These are phyloP conservation scores for Apodemia mormo DNA, from an alignment of 2,888 invertebrate genomes.

Conservation along the genomic window DNA sequence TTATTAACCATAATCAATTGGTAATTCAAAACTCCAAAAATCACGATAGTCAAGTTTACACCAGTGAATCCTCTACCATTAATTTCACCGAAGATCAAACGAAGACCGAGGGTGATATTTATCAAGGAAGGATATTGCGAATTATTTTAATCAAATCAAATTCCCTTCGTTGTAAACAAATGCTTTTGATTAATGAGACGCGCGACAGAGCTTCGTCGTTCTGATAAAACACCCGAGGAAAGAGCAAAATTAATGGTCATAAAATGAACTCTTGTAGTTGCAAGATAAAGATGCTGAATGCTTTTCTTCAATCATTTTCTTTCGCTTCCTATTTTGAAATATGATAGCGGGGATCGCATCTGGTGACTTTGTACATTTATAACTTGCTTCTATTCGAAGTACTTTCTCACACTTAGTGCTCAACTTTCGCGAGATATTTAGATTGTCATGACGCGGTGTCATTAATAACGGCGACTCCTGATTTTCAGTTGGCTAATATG, in stretches of 20 bases:
- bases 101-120: constrained; percentile 72
- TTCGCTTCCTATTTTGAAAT: constrained; percentile 64
- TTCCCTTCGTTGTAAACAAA: constrained; percentile 82
- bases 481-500: constrained; percentile 79
- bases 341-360: constrained; percentile 72
- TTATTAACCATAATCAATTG: background rate
- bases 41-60: constrained; percentile 61
- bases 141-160: constrained; percentile 83
- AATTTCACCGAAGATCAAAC: constrained; percentile 80
- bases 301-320: constrained; percentile 78
- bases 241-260: constrained; percentile 81
- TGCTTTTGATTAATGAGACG: constrained; percentile 82
- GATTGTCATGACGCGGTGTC: constrained; percentile 75
- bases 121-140: constrained; percentile 69
- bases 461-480: constrained; percentile 80
- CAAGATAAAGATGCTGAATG: constrained; percentile 80
- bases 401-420: constrained; percentile 66
- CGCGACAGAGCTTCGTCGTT: constrained; percentile 79
- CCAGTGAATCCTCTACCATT: constrained; percentile 80
- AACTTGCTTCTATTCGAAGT: constrained; percentile 48
- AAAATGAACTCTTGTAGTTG: constrained; percentile 81
- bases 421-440: constrained; percentile 74
- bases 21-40: constrained; percentile 50
- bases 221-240: constrained; percentile 80
- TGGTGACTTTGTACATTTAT: constrained; percentile 71